phyloP scores from a whole-genome alignment of 2,888 invertebrate species.

The Macrophya annulata region DNA sequence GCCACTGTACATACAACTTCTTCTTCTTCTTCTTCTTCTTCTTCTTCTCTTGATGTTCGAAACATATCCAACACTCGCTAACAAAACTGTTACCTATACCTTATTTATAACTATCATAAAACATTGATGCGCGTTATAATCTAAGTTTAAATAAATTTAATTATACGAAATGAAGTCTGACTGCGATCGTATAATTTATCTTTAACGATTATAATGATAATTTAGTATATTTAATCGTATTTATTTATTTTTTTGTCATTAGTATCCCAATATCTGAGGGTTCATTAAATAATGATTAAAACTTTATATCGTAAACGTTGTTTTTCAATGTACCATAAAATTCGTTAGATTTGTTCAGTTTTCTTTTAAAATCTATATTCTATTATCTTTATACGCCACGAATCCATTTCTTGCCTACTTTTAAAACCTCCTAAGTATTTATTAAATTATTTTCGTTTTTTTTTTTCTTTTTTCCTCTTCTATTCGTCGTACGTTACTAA shows the following conservation, averaged over 20 bases:
- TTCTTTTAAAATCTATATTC: background rate
- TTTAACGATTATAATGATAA: background rate
- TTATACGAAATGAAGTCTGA: constrained; percentile 6
- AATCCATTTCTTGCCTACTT: background rate
- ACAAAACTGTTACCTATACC: background rate
- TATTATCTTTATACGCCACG: background rate
- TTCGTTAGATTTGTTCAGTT: background rate
- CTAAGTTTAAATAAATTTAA: background rate
- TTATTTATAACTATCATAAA: background rate
- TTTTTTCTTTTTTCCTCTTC: background rate
- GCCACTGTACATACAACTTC: background rate
- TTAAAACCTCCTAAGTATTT: background rate
- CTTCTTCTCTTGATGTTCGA: constrained; percentile 1
- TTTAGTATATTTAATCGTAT: background rate
- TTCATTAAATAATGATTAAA: background rate
- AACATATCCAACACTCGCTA: background rate
- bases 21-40: background rate
- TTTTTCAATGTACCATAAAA: background rate
- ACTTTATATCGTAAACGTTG: background rate
- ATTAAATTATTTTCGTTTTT: background rate
- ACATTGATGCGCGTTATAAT: background rate
- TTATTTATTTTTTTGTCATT: too few species aligned
- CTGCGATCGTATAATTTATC: constrained; percentile 22
- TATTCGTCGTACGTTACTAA: background rate
- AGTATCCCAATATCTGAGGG: background rate